These are phyloP conservation scores for Acrobasis repandana DNA, from an alignment of 2,888 invertebrate species.

Conservation along the genomic window DNA sequence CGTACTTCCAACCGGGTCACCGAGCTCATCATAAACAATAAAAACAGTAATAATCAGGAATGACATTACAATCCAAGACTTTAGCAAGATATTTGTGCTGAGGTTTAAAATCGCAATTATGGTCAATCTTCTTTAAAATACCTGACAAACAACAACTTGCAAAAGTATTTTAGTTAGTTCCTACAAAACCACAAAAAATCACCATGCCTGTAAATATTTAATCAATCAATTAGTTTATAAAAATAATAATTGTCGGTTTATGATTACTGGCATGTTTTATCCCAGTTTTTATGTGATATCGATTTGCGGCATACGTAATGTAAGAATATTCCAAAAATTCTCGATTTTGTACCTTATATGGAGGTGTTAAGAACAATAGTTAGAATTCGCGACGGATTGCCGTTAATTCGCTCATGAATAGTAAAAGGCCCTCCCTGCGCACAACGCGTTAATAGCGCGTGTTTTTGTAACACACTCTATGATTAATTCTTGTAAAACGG, in stretches of 20 bases:
- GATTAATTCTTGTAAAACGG: constrained; percentile 76
- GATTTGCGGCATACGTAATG: constrained; percentile 20
- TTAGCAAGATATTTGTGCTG: too few relatives aligned
- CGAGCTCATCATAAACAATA: too few relatives aligned
- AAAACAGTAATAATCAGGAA: too few relatives aligned
- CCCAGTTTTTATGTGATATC: constrained; percentile 18
- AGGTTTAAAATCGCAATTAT: too few relatives aligned
- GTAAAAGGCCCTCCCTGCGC: constrained; percentile 59
- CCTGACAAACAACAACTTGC: neutral
- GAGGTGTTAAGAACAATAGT: constrained; percentile 5
- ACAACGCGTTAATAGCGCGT: constrained; percentile 60
- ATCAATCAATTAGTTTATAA: constrained; percentile 18
- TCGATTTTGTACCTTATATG: constrained; percentile 3
- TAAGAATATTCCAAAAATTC: neutral
- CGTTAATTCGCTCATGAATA: constrained; percentile 75
- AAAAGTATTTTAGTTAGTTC: neutral
- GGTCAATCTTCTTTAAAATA: too few relatives aligned
- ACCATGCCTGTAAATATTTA: constrained; percentile 4
- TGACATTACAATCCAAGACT: too few relatives aligned
- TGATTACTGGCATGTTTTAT: constrained; percentile 21
- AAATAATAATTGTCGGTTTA: constrained; percentile 18
- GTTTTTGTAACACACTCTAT: constrained; percentile 72
- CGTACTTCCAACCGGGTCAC: too few relatives aligned
- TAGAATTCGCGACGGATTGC: constrained; percentile 34
- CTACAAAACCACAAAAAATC: constrained; percentile 13